These are phyloP conservation scores for Potorous gilbertii DNA, from an alignment of 2,797 vertebrate species.

Conservation along the genomic window DNA sequence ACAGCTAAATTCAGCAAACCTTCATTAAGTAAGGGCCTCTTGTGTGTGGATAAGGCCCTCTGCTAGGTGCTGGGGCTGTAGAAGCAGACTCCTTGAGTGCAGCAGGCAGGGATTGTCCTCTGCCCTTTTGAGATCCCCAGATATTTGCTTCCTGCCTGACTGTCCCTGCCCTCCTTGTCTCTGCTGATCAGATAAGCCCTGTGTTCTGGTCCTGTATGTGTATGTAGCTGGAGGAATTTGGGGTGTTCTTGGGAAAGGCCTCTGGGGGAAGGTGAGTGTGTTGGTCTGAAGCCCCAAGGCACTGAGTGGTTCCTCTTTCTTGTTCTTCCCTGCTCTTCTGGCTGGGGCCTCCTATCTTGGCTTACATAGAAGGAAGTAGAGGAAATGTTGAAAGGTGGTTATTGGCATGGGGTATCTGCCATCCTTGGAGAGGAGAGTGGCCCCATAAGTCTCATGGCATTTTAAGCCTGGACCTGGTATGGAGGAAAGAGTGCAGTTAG, in stretches of 20 bases:
- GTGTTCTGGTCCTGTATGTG: background rate
- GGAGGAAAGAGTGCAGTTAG: background rate
- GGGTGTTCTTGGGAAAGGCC: background rate
- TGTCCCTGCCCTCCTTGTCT: background rate
- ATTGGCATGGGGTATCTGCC: background rate
- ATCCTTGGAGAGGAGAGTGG: background rate
- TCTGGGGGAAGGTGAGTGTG: background rate
- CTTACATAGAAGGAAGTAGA: background rate
- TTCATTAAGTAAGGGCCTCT: background rate
- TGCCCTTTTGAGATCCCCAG: background rate
- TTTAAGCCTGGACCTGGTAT: background rate
- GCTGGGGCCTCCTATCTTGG: background rate
- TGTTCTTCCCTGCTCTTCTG: background rate
- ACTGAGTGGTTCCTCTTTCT: background rate
- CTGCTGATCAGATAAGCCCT: background rate
- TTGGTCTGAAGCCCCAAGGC: background rate
- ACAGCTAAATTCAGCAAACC: background rate
- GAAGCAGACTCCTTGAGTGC: no score
- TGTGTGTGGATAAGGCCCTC: background rate
- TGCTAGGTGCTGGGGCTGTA: background rate
- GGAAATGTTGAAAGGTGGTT: background rate
- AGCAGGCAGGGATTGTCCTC: background rate
- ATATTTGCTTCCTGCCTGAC: background rate
- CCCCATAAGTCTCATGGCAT: background rate
- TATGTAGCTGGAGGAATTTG: background rate